Evolutionary conservation across 2,113 vertebrate species (phyloP), one percentile per base, ranked within the genome.

Genomic region (Osmerus eperlanus): DNA sequence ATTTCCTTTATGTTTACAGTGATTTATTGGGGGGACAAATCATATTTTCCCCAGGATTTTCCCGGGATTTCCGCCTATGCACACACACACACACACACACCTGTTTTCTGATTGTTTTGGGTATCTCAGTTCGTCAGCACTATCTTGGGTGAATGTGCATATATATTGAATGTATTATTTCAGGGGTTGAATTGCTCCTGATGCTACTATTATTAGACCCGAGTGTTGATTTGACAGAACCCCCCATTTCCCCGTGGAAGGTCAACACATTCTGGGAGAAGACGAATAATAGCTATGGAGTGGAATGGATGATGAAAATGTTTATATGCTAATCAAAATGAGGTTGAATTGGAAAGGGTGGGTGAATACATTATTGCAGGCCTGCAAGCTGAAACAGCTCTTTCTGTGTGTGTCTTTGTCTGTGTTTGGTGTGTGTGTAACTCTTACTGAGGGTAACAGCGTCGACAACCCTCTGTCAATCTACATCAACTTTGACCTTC

Each of bases 271-370:
- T 67, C 16, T 60, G 13, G 11, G 55, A 67, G 66, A 76, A 51
- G 59, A 66, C 28, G 77, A 80, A 79, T 73, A 61, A 73, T 65
- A 3, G 21, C 36, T 54, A 58, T 58, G 72, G 71, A 84, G 74
- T 29, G 72, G 81, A 84, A 85, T 75, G 65, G 69, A 81, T 84
- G 72, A 82, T 72, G 78, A 77, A 67, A 72, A 76, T 69, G 83
- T 88, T 82, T 79, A 86, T 86, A 86, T 83, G 76, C 74, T 80
- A 81, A 86, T 87, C 76, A 84, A 77, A 81, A 84, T 70, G 59
- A 84, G 77, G 59, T 67, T 73, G 74, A 79, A 81, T 86, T 78
- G 67, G 62, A 61, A 70, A 73, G 61, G 77, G 41, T 12, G 64
- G 75, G 73, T 16, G 59, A 72, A 84, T 69, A 14, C 65, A 71